Evolutionary conservation across 2,113 vertebrate genomes (phyloP).

Genomic region (Heterotis niloticus): DNA sequence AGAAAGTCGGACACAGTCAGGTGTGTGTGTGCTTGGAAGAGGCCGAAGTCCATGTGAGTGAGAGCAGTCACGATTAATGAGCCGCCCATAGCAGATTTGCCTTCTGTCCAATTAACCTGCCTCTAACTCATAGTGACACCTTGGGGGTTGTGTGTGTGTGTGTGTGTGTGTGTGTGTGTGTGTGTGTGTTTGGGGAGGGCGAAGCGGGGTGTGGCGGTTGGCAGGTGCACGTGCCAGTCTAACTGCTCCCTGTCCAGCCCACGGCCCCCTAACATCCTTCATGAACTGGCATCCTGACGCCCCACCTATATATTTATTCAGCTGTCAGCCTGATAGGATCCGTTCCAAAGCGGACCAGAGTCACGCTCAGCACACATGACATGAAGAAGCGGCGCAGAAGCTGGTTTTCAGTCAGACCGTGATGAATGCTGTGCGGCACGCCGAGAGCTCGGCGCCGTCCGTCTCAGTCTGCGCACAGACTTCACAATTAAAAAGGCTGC

Average conservation of each 20-base stretch:
- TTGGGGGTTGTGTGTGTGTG: too few relatives aligned
- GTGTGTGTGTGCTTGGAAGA: not conserved
- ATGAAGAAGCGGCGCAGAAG: too few relatives aligned
- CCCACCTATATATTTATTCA: constrained; percentile 14
- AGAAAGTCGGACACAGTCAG: not conserved
- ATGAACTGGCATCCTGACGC: not conserved
- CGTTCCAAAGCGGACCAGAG: not conserved
- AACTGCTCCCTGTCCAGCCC: constrained; percentile 7
- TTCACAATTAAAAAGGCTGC: not conserved
- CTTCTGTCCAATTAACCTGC: constrained; percentile 29
- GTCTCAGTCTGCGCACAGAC: too few relatives aligned
- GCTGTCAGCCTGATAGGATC: not conserved
- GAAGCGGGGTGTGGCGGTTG: not conserved
- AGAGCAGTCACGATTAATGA: constrained; percentile 22
- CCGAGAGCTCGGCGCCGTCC: too few relatives aligned
- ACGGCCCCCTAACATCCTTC: constrained; percentile 8
- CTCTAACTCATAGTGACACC: constrained; percentile 13
- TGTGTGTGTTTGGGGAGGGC: not conserved
- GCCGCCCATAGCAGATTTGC: constrained; percentile 20
- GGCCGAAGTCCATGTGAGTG: not conserved
- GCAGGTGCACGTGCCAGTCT: not conserved
- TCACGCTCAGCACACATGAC: not conserved
- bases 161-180: too few relatives aligned
- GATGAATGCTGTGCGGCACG: too few relatives aligned
- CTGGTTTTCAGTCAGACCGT: not conserved